These are phyloP conservation scores for Meloidogyne hapla DNA, from an alignment of 1,140 invertebrate genomes.

Conservation along the genomic window DNA sequence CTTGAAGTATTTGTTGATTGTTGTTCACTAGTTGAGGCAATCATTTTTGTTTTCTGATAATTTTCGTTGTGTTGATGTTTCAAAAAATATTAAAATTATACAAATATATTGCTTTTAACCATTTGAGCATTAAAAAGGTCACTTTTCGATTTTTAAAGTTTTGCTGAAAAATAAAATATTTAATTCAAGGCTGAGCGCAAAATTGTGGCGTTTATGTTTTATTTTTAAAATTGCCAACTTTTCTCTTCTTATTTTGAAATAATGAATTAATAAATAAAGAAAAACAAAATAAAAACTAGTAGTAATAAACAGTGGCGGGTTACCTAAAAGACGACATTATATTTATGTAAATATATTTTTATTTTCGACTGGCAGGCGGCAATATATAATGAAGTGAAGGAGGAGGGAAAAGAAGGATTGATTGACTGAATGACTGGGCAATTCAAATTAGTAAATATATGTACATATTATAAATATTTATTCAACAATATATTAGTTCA, in stretches of 20 bases:
- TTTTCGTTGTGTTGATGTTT: not conserved
- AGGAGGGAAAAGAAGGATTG: not conserved
- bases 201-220: no score
- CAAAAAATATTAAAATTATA: not conserved
- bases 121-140: conserved; percentile 5
- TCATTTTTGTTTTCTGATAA: not conserved
- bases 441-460: conserved; percentile 1
- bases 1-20: not conserved
- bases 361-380: not conserved
- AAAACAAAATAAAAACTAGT: no score
- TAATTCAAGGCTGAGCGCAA: not conserved
- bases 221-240: no score
- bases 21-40: not conserved
- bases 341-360: not conserved
- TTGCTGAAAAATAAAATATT: no score
- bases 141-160: not conserved
- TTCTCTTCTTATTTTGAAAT: no score
- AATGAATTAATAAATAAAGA: no score
- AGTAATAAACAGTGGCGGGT: not conserved
- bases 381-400: not conserved
- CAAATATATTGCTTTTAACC: not conserved
- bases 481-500: not conserved
- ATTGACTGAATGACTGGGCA: not conserved
- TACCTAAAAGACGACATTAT: not conserved
- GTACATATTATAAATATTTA: not conserved